Evolutionary conservation across 2,888 invertebrate genomes (phyloP), one percentile per base, ranked within the genome.

Genomic region (Pandemis heparana): DNA sequence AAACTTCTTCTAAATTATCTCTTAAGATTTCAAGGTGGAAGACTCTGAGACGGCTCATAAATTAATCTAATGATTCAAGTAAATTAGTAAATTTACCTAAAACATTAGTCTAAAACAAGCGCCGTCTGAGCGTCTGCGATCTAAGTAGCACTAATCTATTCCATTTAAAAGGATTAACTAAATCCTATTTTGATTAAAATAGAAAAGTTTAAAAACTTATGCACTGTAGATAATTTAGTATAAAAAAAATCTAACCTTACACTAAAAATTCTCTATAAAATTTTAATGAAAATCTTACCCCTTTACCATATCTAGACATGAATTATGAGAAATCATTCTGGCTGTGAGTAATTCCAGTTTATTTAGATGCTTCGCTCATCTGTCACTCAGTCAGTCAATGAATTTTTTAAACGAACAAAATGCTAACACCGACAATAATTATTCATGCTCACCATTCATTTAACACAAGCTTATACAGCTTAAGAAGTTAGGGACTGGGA

Each of bases 161-260:
- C 90, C 90, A 89, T 87, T 87, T 88, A 88, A 90, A 87, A 84
- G 89, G 91, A 89, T 89, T 88, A 76, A 79, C 81, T 88, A 82
- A 86, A 88, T 89, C 89, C 89, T 84, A 82, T 81, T 88, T 90
- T 87, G 85, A 91, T 86, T 89, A 91, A 92, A 91, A 92, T 92
- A 92, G 91, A 88, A 79, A 80, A 87, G 87, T 81, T 83, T 86
- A 84, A 90, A 91, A 93, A 92, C 89, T 92, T 91, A 91, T 85
- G 92, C 92, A 94, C 92, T 90, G 92, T 94, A 94, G 94, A 89
- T 91, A 90, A 90, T 88, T 88, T 92, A 93, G 91, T 89, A 88
- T 91, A 87, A 91, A 90, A 83, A 88, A 76, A 89, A 87, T 82
- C 84, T 87, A 87, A 88, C 86, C 84, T 83, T 87, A 88, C 89